A percentile compares a stretch with the other conserved stretches of the same genome.
These are phyloP conservation scores for Apostichopus leukothele DNA, from an alignment of 53 echinoderm and acorn worm species.

Conservation along the genomic window DNA sequence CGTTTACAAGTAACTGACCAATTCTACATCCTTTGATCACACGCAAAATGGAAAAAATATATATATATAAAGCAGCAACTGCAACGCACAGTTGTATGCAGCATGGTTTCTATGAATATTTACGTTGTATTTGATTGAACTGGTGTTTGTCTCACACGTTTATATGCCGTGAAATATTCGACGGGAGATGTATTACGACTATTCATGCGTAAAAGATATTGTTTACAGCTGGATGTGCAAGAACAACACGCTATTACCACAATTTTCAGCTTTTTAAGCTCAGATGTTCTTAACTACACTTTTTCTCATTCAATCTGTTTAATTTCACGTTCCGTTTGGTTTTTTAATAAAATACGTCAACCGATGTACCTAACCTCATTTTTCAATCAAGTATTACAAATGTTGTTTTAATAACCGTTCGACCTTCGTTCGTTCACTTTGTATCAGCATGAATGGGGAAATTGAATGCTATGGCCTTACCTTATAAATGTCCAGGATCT, in stretches of 20 bases:
- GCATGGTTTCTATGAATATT: background rate
- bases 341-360: background rate
- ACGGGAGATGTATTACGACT: too few species aligned
- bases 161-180: background rate
- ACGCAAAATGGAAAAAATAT: background rate
- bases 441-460: background rate
- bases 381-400: conserved; percentile 2
- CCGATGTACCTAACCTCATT: background rate
- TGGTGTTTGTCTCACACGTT: background rate
- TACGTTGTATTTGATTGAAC: background rate
- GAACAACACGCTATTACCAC: conserved; percentile 16
- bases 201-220: too few species aligned
- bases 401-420: background rate
- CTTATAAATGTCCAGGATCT: conserved; percentile 89
- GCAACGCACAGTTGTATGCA: background rate
- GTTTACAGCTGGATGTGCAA: conserved; percentile 11
- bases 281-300: background rate
- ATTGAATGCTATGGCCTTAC: conserved; percentile 47
- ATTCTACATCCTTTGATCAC: background rate
- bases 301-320: background rate
- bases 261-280: conserved; percentile 30
- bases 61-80: background rate
- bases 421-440: background rate
- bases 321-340: background rate
- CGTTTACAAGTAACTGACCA: background rate